phyloP scores from a whole-genome alignment of 2,888 invertebrate genomes.

The Drosophila meridionalis region DNA sequence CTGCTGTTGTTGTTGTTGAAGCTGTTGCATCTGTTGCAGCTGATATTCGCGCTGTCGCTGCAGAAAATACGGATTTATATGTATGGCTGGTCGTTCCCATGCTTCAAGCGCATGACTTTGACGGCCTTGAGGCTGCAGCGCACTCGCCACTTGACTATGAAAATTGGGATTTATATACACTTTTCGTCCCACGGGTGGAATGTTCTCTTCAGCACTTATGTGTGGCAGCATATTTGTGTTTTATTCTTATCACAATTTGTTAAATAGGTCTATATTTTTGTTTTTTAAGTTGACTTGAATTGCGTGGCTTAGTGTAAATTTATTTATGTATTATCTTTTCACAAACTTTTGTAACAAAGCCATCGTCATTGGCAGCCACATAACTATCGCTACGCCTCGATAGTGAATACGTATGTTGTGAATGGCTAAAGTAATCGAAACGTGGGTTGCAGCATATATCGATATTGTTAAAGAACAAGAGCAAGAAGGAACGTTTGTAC shows the following conservation, averaged over 20 bases:
- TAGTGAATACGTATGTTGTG: constrained; percentile 8
- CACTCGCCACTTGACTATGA: constrained; percentile 35
- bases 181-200: constrained; percentile 82
- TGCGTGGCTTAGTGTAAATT: neutral
- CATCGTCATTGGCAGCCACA: constrained; percentile 2
- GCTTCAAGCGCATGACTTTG: constrained; percentile 25
- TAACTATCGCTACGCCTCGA: constrained; percentile 21
- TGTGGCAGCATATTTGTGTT: constrained; percentile 60
- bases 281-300: neutral
- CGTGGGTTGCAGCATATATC: constrained; percentile 12
- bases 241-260: constrained; percentile 24
- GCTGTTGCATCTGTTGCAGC: constrained; percentile 15
- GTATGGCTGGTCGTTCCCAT: constrained; percentile 72
- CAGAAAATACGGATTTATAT: constrained; percentile 84
- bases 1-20: constrained; percentile 31
- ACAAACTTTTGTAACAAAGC: constrained; percentile 31
- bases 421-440: constrained; percentile 35
- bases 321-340: constrained; percentile 15
- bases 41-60: constrained; percentile 68
- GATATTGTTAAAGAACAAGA: constrained; percentile 15
- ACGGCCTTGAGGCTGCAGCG: constrained; percentile 59
- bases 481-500: constrained; percentile 1
- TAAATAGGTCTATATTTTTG: neutral
- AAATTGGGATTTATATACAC: constrained; percentile 85
- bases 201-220: constrained; percentile 78